Conservation (phyloP, 2,797 vertebrate species). For the Spatula versicolor region DNA sequence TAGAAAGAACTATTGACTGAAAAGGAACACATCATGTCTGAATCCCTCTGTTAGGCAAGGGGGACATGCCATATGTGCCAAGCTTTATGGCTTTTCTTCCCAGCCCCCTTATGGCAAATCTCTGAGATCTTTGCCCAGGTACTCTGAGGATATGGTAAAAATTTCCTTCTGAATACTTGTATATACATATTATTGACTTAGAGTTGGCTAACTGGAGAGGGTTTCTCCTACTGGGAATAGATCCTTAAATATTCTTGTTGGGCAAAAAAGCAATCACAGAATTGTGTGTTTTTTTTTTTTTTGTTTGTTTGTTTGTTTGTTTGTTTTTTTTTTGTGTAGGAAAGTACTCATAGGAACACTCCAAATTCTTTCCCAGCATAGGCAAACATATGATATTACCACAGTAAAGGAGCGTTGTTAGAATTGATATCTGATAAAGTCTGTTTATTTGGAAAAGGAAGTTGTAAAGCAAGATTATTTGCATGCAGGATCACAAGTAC, state of each 20-base stretch:
- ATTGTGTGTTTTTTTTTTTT: no score
- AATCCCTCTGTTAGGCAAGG: neutral
- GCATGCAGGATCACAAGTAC: neutral
- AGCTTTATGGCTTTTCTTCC: neutral
- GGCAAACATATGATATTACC: neutral
- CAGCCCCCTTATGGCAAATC: neutral
- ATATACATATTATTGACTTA: neutral
- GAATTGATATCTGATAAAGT: neutral
- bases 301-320: no score
- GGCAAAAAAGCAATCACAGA: neutral
- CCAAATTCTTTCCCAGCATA: neutral
- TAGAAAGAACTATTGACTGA: neutral
- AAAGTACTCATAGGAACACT: neutral
- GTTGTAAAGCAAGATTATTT: neutral
- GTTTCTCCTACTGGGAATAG: neutral
- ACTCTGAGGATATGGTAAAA: neutral
- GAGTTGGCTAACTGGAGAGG: neutral
- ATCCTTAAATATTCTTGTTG: neutral
- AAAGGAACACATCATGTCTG: neutral
- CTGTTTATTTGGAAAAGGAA: slow-evolving; percentile 11
- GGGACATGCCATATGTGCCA: neutral
- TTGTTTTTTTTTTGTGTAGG: neutral
- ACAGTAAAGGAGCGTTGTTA: neutral
- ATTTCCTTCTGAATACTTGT: neutral
- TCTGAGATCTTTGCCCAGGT: neutral